Percentiles rank a stretch among this genome's conserved stretches.
Conservation (phyloP, 2,888 invertebrate genomes). For the Drosophila glabriapex region DNA sequence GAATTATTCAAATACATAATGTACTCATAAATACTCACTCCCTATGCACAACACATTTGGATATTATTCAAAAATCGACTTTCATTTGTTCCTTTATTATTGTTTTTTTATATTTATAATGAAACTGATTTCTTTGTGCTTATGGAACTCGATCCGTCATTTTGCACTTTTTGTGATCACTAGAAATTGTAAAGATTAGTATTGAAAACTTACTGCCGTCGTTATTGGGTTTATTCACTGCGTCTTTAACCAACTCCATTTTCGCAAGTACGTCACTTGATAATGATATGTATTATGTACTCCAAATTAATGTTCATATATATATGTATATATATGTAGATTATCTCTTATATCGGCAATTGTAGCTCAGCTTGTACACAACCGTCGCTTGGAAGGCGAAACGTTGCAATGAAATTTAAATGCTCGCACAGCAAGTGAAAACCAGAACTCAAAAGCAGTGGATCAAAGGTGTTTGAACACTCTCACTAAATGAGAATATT, state of each 20-base stretch:
- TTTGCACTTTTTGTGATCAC: background rate
- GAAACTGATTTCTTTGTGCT: background rate
- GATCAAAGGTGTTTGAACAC: slow-evolving; percentile 64
- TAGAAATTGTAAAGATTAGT: background rate
- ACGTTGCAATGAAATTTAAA: slow-evolving; percentile 57
- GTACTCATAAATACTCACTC: background rate
- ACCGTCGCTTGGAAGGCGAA: slow-evolving; percentile 67
- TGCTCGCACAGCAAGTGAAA: slow-evolving; percentile 38
- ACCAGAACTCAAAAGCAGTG: slow-evolving; percentile 37
- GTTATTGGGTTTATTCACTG: slow-evolving; percentile 44
- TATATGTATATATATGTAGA: slow-evolving; percentile 22
- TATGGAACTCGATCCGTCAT: background rate
- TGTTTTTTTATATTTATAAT: background rate
- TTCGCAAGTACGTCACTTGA: slow-evolving; percentile 13
- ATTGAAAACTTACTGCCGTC: slow-evolving; percentile 66
- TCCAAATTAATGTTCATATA: slow-evolving; percentile 2
- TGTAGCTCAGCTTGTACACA: slow-evolving; percentile 49
- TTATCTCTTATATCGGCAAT: slow-evolving; percentile 23
- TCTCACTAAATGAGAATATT: slow-evolving; percentile 27
- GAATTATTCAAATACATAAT: too few species aligned
- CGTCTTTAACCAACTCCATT: slow-evolving; percentile 61
- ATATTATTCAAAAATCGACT: background rate
- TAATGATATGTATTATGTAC: slow-evolving; percentile 7
- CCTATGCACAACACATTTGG: background rate
- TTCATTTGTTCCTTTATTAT: background rate